These are phyloP conservation scores for Gnathonemus echidnorhynchus DNA, from an alignment of 2,113 vertebrate species.

Conservation along the genomic window DNA sequence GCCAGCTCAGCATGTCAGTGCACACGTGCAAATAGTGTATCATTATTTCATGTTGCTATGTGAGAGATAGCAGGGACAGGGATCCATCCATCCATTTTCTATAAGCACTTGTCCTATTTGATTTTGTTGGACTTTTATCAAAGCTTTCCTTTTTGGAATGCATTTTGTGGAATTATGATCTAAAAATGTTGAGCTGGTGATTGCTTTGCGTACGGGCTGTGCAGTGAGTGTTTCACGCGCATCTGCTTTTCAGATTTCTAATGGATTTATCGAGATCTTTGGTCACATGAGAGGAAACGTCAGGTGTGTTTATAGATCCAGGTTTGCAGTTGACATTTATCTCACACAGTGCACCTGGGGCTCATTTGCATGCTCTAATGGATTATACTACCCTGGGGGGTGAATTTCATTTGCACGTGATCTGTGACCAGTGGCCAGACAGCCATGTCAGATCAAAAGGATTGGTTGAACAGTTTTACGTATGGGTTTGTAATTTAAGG, in stretches of 20 bases:
- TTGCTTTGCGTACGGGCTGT: background rate
- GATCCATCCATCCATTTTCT: background rate
- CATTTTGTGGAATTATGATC: background rate
- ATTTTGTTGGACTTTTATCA: background rate
- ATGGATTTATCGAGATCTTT: background rate
- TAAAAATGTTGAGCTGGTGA: background rate
- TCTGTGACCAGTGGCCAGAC: background rate
- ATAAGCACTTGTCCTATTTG: background rate
- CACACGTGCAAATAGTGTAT: background rate
- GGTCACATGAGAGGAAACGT: background rate
- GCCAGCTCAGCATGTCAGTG: background rate
- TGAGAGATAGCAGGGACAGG: background rate
- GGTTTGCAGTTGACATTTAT: constrained; percentile 15
- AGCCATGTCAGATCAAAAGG: background rate
- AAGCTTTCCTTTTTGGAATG: background rate
- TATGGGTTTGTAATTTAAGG: background rate
- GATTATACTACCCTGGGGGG: background rate
- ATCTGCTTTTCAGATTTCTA: background rate
- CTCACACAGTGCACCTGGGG: background rate
- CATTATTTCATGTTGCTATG: background rate
- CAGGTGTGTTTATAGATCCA: constrained; percentile 6
- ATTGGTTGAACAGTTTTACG: background rate
- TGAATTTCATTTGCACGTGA: background rate
- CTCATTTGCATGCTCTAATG: constrained; percentile 14
- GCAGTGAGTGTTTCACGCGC: background rate